These are phyloP conservation scores for Operophtera brumata DNA, from an alignment of 2,888 invertebrate genomes.

Conservation along the genomic window DNA sequence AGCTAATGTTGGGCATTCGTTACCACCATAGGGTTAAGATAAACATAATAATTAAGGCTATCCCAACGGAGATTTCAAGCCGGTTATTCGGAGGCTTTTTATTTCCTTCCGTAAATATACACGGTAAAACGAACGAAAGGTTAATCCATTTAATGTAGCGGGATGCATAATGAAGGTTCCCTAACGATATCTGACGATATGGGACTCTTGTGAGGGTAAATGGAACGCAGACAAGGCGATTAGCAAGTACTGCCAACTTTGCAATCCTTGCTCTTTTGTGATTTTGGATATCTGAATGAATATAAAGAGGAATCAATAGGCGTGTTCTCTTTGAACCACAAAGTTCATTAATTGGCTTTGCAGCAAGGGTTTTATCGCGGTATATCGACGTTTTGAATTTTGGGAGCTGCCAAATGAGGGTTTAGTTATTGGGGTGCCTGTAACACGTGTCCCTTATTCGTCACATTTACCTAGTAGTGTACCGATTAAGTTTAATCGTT, in stretches of 20 bases:
- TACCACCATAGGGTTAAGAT: conserved; percentile 49
- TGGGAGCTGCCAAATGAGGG: conserved; percentile 24
- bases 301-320: conserved; percentile 13
- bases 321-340: conserved; percentile 32
- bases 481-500: conserved; percentile 20
- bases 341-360: conserved; percentile 44
- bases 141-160: conserved; percentile 32
- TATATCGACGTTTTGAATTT: conserved; percentile 11
- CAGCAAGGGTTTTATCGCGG: conserved; percentile 38
- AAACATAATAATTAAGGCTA: conserved; percentile 52
- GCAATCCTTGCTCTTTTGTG: conserved; percentile 22
- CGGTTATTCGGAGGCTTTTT: conserved; percentile 40
- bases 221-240: conserved; percentile 17
- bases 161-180: conserved; percentile 13
- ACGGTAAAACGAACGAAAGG: conserved; percentile 23
- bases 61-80: conserved; percentile 42
- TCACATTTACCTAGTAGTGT: conserved; percentile 22
- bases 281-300: conserved; percentile 27
- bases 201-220: conserved; percentile 14
- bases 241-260: conserved; percentile 23
- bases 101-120: conserved; percentile 32
- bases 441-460: conserved; percentile 41
- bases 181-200: conserved; percentile 11
- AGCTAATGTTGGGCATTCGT: conserved; percentile 51
- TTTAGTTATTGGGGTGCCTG: conserved; percentile 52